Conservation (phyloP, 2,888 invertebrate species). For the Meandrusa payeni region DNA sequence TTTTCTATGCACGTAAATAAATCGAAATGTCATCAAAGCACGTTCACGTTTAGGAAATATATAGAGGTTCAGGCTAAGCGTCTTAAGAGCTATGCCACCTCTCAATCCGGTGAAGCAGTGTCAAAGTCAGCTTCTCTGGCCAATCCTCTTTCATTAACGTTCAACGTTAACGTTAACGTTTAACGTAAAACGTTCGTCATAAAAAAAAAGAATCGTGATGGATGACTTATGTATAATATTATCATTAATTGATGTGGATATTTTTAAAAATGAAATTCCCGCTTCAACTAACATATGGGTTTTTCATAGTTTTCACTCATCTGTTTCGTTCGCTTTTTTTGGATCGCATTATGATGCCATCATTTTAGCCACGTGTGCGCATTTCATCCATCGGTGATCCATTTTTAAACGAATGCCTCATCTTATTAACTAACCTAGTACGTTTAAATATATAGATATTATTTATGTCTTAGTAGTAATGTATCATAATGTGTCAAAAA, state of each 20-base stretch:
- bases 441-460: conserved; percentile 11
- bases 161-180: too few species aligned
- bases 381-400: conserved; percentile 39
- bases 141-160: too few species aligned
- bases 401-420: conserved; percentile 31
- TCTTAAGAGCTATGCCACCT: too few species aligned
- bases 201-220: background rate
- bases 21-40: background rate
- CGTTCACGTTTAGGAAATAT: background rate
- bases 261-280: conserved; percentile 10
- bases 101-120: too few species aligned
- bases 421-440: conserved; percentile 3
- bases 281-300: conserved; percentile 10
- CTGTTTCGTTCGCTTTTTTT: conserved; percentile 11
- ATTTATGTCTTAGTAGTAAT: conserved; percentile 28
- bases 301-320: conserved; percentile 26
- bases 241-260: conserved; percentile 23
- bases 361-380: conserved; percentile 38
- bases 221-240: conserved; percentile 16
- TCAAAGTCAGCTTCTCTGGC: too few species aligned
- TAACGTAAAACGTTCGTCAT: too few species aligned
- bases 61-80: too few species aligned
- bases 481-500: conserved; percentile 27
- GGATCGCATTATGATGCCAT: conserved; percentile 24
- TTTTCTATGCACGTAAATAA: background rate